Conservation (phyloP, 1,140 invertebrate species). For the Triops cancriformis region DNA sequence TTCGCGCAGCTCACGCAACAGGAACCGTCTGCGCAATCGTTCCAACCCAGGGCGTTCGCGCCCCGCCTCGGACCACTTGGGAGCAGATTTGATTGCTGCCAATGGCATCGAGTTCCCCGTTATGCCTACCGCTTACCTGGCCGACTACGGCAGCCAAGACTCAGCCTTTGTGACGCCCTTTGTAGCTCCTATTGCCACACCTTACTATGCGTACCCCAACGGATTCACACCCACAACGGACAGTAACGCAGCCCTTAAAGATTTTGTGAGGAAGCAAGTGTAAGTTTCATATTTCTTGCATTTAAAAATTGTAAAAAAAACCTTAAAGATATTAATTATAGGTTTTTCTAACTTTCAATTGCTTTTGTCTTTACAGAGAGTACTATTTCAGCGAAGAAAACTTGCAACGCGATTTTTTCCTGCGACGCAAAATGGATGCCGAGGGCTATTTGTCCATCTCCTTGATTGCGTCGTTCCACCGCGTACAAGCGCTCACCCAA, state of each 20-base stretch:
- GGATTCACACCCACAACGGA: conserved; percentile 15
- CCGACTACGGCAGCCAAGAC: conserved; percentile 26
- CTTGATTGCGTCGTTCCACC: conserved; percentile 90
- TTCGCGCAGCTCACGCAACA: conserved; percentile 18
- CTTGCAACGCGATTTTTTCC: conserved; percentile 88
- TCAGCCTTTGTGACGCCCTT: conserved; percentile 33
- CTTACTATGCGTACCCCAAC: conserved; percentile 15
- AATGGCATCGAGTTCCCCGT: conserved; percentile 18
- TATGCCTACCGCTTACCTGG: conserved; percentile 26
- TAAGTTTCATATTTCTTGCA: conserved; percentile 1
- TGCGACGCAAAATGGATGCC: conserved; percentile 90
- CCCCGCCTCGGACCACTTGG: conserved; percentile 7
- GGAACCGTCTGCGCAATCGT: conserved; percentile 22
- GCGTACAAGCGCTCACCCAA: conserved; percentile 76
- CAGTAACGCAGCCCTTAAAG: conserved; percentile 22
- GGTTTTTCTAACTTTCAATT: no score
- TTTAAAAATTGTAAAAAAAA: no score
- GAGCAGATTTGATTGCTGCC: not conserved
- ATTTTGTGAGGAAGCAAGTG: conserved; percentile 27
- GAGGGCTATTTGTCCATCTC: conserved; percentile 87
- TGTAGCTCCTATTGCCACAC: conserved; percentile 27
- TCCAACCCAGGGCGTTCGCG: conserved; percentile 7
- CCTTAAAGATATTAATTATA: no score
- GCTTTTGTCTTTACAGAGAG: conserved; percentile 63
- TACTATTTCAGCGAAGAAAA: conserved; percentile 99